Evolutionary conservation across 2,797 vertebrate genomes (phyloP).

Genomic region (Halcyon badia): DNA sequence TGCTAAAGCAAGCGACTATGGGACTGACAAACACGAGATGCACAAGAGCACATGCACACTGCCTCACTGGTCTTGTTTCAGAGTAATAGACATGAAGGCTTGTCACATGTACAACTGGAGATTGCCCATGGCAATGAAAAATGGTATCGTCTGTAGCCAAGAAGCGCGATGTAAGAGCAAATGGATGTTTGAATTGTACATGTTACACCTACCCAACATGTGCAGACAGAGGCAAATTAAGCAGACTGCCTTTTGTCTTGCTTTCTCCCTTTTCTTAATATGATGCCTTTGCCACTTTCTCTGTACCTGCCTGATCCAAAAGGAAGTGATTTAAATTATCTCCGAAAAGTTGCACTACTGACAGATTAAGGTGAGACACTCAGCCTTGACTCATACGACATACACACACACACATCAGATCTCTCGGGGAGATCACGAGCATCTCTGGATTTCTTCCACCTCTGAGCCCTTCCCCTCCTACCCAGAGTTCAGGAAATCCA

Average conservation of each 20-base stretch:
- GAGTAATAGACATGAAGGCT: too few species aligned
- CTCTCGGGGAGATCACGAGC: background rate
- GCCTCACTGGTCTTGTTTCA: too few species aligned
- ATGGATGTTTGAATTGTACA: too few species aligned
- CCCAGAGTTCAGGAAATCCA: background rate
- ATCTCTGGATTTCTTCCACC: background rate
- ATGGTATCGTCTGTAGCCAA: too few species aligned
- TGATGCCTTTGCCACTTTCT: constrained; percentile 34
- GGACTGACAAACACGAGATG: background rate
- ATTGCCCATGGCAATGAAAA: too few species aligned
- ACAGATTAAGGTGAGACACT: background rate
- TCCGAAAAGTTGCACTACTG: background rate
- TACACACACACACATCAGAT: too few species aligned
- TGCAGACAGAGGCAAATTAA: background rate
- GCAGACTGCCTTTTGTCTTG: constrained; percentile 18
- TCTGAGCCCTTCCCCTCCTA: background rate
- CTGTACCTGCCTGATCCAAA: constrained; percentile 60
- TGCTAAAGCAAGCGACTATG: background rate
- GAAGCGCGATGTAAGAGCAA: too few species aligned
- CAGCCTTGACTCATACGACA: background rate
- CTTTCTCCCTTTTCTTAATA: constrained; percentile 35
- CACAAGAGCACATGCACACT: background rate
- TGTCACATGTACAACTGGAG: too few species aligned
- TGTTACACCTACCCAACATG: too few species aligned
- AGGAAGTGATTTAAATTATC: constrained; percentile 25